Evolutionary conservation across 35 echinoderm and acorn worm species (phyloP), one percentile per base, ranked within the genome.

Genomic region (Lytechinus pictus): DNA sequence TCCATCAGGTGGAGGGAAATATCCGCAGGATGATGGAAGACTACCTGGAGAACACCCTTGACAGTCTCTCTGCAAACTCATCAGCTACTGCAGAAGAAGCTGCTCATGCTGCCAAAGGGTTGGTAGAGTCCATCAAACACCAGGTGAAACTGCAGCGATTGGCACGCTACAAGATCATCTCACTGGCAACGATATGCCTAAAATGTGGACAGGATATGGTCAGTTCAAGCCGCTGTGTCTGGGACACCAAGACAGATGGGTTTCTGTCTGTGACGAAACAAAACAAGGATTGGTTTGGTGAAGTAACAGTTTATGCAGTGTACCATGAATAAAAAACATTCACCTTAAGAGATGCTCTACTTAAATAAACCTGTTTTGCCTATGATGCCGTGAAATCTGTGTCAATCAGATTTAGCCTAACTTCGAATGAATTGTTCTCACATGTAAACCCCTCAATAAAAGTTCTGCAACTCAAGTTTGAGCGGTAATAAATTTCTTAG

Each of bases 141-240:
- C 79, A 89, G 61, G 87, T 96, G 2, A 96, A 96, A 57, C 94
- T 96, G n/a, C 27, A 87, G 21, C 86, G 89, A 1, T 95, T 96
- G 28, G 51, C 27, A 10, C 92, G 96, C 16, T 96, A 96, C 88
- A 96, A 96, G 88, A 89, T 96, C 56, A 79, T 96, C 87, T 96
- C 94, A 12, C 27, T 94, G 14, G 94, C 61, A 28, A 95, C 86
- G 4, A 24, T 96, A 29, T 86, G 94, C 11, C 55, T 54, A 28
- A 90, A 53, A 44, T 57, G 27, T 27, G 96, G 94, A 3, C 96
- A 96, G 54, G 96, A 94, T 3, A 53, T 96, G 86, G 53, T 54
- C 54, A 94, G 94, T 87, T 86, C 56, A 10, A 94, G 96, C 58
- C 13, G 96, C 5, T 96, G 96, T 91, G 55, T 96, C 21, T 96